Base-by-base conservation (phyloP, 2,797 vertebrate genomes). In the Myripristis murdjan region DNA sequence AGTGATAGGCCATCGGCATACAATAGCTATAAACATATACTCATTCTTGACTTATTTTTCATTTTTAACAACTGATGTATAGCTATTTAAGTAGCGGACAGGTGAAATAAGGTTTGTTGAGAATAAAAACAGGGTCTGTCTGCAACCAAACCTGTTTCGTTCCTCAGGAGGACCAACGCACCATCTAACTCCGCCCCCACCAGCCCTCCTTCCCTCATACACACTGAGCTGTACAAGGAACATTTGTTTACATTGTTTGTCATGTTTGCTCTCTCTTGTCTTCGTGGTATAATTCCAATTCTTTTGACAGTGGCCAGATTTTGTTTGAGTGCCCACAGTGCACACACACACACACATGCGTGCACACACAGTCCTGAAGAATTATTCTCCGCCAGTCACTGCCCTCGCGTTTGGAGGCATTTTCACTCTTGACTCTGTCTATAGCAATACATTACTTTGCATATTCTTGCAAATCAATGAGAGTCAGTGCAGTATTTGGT, bases 391-490 rank as follows among this genome's bases (percentile, higher is more conserved):
- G 15, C 61, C 56, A 61, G 70, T 65, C 82, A 62, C 72, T 70
- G 70, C 67, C 70, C 57, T 87, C 60, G 65, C 15, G 37, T 59
- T n/a, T 63, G 35, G 76, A 81, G 75, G 44, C 70, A 55, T 81
- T 81, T 61, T 64, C 54, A 70, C 59, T 81, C 75, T 55, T 41
- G 60, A 84, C 28, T 61, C 23, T 31, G 71, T 80, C 73, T 81
- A 74, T 44, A 83, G 87, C 81, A 89, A 91, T 90, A 85, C 56
- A 61, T 73, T 59, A 78, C 60, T 73, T 64, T 76, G 81, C 82
- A 76, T 71, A 71, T 56, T 78, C 70, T 56, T 65, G 47, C 26
- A 49, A 37, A 62, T 56, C 56, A 43, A 67, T 26, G 47, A 43
- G 55, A 66, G 47, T 61, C 64, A 63, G 70, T 22, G 47, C 64